A percentile compares a stretch with the other conserved stretches of the same genome.
Conservation (phyloP, 2,113 vertebrate species). For the Microcebus jonahi region DNA sequence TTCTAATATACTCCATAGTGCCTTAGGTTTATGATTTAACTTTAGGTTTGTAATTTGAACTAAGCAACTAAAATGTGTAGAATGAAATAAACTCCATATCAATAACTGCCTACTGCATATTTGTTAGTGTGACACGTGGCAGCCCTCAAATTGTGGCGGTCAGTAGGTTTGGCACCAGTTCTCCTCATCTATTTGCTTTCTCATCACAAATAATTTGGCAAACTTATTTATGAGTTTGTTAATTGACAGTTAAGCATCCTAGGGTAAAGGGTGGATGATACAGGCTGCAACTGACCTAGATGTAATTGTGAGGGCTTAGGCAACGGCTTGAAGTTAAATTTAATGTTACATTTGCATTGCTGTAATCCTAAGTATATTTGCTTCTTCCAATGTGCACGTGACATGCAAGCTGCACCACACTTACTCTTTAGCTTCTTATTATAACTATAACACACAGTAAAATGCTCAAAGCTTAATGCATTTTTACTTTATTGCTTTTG, state of each 20-base stretch:
- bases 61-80: not conserved
- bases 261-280: not conserved
- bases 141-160: not conserved
- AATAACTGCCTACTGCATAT: not conserved
- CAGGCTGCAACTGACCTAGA: not conserved
- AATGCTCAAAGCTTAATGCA: not conserved
- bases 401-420: not conserved
- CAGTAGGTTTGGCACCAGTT: not conserved
- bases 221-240: not conserved
- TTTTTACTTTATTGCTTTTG: not conserved
- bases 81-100: not conserved
- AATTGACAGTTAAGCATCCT: not conserved
- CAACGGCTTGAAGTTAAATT: not conserved
- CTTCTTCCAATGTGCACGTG: not conserved
- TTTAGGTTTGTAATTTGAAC: not conserved
- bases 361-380: not conserved
- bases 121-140: not conserved
- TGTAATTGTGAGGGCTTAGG: not conserved
- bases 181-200: not conserved
- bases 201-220: not conserved
- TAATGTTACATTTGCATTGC: not conserved
- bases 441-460: not conserved
- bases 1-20: not conserved
- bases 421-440: not conserved
- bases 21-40: not conserved